Conservation (phyloP, 2,113 vertebrate genomes). For the Corydoras sp. region DNA sequence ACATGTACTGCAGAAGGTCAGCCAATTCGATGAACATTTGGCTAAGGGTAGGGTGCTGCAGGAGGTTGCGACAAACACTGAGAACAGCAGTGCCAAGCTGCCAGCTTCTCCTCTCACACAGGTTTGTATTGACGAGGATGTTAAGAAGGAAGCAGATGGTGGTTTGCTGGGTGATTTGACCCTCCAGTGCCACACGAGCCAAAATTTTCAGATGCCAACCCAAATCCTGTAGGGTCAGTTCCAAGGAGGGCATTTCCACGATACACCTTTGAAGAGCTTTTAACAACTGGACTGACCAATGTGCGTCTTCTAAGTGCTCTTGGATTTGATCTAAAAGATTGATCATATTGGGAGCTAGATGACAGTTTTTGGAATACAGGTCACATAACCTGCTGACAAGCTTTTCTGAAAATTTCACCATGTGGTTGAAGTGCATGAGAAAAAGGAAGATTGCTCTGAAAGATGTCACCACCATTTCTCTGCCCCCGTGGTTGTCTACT, state of each 20-base stretch:
- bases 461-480: constrained; percentile 63
- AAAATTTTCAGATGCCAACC: constrained; percentile 74
- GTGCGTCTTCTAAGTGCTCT: constrained; percentile 53
- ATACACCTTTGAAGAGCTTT: constrained; percentile 61
- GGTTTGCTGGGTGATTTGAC: constrained; percentile 52
- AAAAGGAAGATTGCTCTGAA: constrained; percentile 76
- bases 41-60: constrained; percentile 62
- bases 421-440: constrained; percentile 61
- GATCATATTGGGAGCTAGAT: constrained; percentile 73
- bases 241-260: constrained; percentile 44
- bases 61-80: constrained; percentile 67
- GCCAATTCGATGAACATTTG: constrained; percentile 60
- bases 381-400: constrained; percentile 59
- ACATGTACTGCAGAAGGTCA: constrained; percentile 69
- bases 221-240: constrained; percentile 53
- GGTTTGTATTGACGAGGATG: constrained; percentile 50
- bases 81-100: constrained; percentile 69
- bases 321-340: constrained; percentile 67
- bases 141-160: constrained; percentile 63
- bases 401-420: constrained; percentile 47
- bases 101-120: constrained; percentile 62
- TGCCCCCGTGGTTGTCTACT: constrained; percentile 56
- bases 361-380: constrained; percentile 66
- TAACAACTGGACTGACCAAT: constrained; percentile 62
- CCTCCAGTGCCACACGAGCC: constrained; percentile 66